A percentile compares a stretch with the other conserved stretches of the same genome.
phyloP scores from a whole-genome alignment of 1,140 invertebrate genomes.

The Globodera rostochiensis region DNA sequence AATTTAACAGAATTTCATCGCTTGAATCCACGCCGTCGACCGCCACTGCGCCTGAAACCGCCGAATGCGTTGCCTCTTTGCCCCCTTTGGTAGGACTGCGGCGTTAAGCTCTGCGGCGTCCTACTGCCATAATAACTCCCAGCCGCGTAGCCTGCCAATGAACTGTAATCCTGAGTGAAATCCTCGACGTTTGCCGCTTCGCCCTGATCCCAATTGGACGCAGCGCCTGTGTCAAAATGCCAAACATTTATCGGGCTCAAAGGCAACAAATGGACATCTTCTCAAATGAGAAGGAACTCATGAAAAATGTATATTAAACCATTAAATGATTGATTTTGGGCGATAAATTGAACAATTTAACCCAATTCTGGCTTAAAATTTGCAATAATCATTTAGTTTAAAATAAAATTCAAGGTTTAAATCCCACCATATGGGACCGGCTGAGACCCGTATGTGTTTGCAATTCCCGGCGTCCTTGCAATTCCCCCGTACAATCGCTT shows the following conservation, averaged over 20 bases:
- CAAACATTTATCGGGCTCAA: too few relatives aligned
- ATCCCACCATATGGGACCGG: neutral
- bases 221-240: neutral
- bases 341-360: too few relatives aligned
- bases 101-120: neutral
- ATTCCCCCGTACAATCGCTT: neutral
- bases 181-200: neutral
- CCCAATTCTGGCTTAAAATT: too few relatives aligned
- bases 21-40: neutral
- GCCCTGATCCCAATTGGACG: neutral
- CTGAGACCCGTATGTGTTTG: neutral
- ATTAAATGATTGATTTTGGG: too few relatives aligned
- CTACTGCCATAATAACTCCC: neutral
- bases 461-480: neutral
- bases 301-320: too few relatives aligned
- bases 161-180: constrained; percentile 1
- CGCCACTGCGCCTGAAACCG: neutral
- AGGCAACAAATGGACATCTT: too few relatives aligned
- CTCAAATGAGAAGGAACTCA: too few relatives aligned
- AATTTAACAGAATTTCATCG: neutral
- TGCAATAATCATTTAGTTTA: too few relatives aligned
- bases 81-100: neutral
- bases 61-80: neutral
- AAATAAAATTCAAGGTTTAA: too few relatives aligned
- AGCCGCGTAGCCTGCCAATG: neutral